Base-by-base conservation (phyloP, 2,797 vertebrate genomes). In the Sylvilagus floridanus region DNA sequence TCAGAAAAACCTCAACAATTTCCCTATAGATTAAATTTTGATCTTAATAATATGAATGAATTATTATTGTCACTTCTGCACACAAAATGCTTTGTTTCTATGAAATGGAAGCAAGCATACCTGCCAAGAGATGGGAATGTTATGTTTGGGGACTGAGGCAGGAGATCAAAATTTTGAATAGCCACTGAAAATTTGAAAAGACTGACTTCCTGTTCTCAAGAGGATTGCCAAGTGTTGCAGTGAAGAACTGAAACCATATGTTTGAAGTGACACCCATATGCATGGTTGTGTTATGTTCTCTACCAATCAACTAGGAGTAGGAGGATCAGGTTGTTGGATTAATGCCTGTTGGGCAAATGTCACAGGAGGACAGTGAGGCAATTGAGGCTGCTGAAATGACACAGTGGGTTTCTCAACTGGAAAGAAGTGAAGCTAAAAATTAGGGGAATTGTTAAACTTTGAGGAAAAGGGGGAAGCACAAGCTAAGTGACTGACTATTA, bases 91-190 rank as follows among this genome's bases (percentile, higher is more conserved):
- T 26, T 77, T 60, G 2, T 75, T 77, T 72, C 28, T 77, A 7
- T 89, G 37, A 91, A 54, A 17, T 50, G 37, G 35, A 85, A 82
- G 30, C 5, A 63, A 88, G 2, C 4, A 8, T 54, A 60, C 75
- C 16, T 54, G 32, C 62, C 37, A 47, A 79, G 37, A 87, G n/a
- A 57, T 14, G 68, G n/a, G 8, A 63, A 32, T 84, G 28, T 13
- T 22, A 54, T 88, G 71, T 62, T 66, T 90, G 26, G n/a, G 60
- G n/a, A 17, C 26, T 87, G 19, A 77, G 47, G 47, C 78, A 8
- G 42, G 35, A 78, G 83, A 37, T 42, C 50, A 95, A 79, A 10
- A 65, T 69, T 84, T 88, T 85, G 54, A 88, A 63, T 24, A 66
- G 16, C 2, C 10, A 91, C 26, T 76, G 54, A 81, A 89, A 73